A percentile compares a stretch with the other conserved stretches of the same genome.
phyloP scores from a whole-genome alignment of 2,888 invertebrate genomes.

The Orthosia gracilis region DNA sequence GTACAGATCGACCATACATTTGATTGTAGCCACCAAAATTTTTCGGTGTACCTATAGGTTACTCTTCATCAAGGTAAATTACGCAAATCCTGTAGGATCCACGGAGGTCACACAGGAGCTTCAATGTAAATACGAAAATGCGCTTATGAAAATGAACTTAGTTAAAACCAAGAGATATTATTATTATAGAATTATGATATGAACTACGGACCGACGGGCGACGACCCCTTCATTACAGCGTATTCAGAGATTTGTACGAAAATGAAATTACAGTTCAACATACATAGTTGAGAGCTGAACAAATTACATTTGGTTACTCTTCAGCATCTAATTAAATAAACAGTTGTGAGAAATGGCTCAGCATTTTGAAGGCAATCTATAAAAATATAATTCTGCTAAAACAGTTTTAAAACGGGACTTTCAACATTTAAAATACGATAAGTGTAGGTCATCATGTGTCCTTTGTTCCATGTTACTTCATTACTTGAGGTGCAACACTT shows the following conservation, averaged over 20 bases:
- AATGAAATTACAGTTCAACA: conserved; percentile 22
- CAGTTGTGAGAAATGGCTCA: not conserved
- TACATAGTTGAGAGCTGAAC: not conserved
- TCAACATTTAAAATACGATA: no score
- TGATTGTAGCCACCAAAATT: no score
- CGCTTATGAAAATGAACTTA: conserved; percentile 7
- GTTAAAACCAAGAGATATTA: conserved; percentile 15
- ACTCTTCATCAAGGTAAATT: no score
- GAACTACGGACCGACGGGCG: conserved; percentile 14
- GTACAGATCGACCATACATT: no score
- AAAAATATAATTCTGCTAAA: no score
- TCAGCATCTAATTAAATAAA: not conserved
- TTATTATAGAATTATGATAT: conserved; percentile 24
- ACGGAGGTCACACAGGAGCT: no score
- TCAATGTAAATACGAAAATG: conserved; percentile 1
- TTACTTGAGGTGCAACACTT: no score
- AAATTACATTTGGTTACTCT: conserved; percentile 3
- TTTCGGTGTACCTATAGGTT: no score
- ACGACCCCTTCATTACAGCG: conserved; percentile 16
- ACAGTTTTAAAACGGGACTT: no score
- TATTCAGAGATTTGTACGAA: conserved; percentile 38
- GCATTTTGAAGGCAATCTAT: not conserved
- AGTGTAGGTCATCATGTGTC: no score
- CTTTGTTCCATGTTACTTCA: no score
- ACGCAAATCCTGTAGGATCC: no score